Conservation (phyloP, 2,888 invertebrate genomes). For the Latrodectus hesperus region DNA sequence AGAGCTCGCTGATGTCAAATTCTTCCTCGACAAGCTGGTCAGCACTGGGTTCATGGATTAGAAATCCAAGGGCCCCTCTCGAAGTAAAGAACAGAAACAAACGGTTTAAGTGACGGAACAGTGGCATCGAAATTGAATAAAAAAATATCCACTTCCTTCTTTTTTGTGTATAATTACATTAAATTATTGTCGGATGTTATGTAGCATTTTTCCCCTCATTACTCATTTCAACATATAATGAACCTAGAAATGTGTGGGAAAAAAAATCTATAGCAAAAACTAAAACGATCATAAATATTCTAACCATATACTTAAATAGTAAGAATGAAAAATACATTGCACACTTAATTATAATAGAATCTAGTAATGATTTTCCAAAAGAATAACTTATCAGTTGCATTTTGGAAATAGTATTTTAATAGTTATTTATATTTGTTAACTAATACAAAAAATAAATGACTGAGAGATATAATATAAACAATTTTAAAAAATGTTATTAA, state of each 20-base stretch:
- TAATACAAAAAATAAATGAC: too few species aligned
- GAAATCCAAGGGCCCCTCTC: not conserved
- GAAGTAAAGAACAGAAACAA: not conserved
- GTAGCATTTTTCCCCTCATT: slow-evolving; percentile 37
- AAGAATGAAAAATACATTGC: not conserved
- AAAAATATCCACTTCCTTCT: slow-evolving; percentile 49
- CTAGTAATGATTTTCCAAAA: too few species aligned
- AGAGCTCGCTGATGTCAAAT: slow-evolving; percentile 94
- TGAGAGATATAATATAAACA: too few species aligned
- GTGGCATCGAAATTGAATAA: slow-evolving; percentile 56
- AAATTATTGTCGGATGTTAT: slow-evolving; percentile 46
- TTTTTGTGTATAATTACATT: slow-evolving; percentile 35
- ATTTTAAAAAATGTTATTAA: too few species aligned
- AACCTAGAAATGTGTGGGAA: not conserved
- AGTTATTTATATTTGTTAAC: too few species aligned
- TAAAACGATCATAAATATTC: slow-evolving; percentile 1
- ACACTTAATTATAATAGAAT: too few species aligned
- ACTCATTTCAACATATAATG: not conserved
- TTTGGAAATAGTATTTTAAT: too few species aligned
- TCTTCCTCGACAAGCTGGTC: slow-evolving; percentile 95
- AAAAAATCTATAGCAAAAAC: not conserved
- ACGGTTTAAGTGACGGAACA: slow-evolving; percentile 27
- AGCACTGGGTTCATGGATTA: slow-evolving; percentile 96
- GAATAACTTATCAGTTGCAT: too few species aligned
- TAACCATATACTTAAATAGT: not conserved